These are phyloP conservation scores for Polia nebulosa DNA, from an alignment of 2,888 invertebrate species.

Conservation along the genomic window DNA sequence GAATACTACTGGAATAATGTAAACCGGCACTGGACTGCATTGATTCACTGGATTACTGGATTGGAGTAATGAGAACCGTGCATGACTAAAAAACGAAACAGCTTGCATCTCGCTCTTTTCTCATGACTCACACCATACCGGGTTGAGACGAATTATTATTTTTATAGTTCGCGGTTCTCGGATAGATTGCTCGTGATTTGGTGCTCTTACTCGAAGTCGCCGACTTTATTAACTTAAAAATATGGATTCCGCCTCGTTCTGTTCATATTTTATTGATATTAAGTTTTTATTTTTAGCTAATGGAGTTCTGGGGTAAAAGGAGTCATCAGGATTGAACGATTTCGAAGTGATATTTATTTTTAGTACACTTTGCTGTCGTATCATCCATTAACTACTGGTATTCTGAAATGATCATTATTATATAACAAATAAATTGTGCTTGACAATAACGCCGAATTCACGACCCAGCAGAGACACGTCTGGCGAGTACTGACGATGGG, in stretches of 20 bases:
- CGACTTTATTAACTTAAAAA: slow-evolving; percentile 74
- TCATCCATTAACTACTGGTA: not conserved
- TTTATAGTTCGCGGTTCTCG: slow-evolving; percentile 86
- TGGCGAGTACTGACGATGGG: too few relatives aligned
- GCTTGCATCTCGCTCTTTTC: slow-evolving; percentile 9
- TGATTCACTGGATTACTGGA: too few relatives aligned
- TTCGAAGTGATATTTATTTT: not conserved
- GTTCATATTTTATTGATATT: slow-evolving; percentile 46
- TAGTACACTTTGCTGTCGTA: not conserved
- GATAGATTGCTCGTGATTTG: slow-evolving; percentile 87
- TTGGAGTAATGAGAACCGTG: too few relatives aligned
- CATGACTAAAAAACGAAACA: not conserved
- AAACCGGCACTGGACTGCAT: too few relatives aligned
- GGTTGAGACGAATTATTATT: slow-evolving; percentile 87
- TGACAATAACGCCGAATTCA: too few relatives aligned
- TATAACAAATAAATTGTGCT: not conserved
- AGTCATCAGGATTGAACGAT: slow-evolving; percentile 4
- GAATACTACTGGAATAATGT: too few relatives aligned
- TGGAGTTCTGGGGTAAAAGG: slow-evolving; percentile 13
- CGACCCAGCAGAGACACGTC: too few relatives aligned
- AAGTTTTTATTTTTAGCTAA: slow-evolving; percentile 38
- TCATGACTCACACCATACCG: slow-evolving; percentile 41
- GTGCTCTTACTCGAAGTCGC: slow-evolving; percentile 82
- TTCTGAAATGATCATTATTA: too few relatives aligned
- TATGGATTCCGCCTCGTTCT: slow-evolving; percentile 52